Conservation (phyloP, 1,140 invertebrate species). For the Drosophila pectinifera region DNA sequence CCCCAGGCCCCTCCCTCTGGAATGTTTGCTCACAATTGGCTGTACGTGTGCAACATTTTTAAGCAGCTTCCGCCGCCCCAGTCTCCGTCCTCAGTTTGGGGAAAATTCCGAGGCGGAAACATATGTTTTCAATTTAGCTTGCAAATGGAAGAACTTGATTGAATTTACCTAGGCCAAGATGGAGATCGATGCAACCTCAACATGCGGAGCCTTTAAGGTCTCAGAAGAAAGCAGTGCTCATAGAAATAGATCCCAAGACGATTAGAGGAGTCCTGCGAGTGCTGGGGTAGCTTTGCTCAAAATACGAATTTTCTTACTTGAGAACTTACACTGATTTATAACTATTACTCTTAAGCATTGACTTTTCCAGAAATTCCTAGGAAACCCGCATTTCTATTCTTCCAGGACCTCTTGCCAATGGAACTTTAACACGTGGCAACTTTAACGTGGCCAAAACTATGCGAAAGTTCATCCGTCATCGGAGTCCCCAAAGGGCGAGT, state of each 20-base stretch:
- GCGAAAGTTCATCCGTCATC: constrained; percentile 60
- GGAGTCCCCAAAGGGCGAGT: constrained; percentile 55
- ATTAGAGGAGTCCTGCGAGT: too few relatives aligned
- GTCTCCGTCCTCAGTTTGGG: constrained; percentile 60
- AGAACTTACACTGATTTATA: too few relatives aligned
- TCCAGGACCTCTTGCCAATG: not conserved
- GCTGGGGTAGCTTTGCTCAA: too few relatives aligned
- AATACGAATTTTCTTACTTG: too few relatives aligned
- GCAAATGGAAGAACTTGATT: constrained; percentile 80
- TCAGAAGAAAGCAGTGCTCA: not conserved
- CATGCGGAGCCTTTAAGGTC: not conserved
- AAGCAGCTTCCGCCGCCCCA: constrained; percentile 64
- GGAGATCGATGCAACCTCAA: constrained; percentile 67
- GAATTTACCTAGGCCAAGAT: constrained; percentile 65
- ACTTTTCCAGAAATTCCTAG: not conserved
- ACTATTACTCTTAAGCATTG: not conserved
- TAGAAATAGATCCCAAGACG: too few relatives aligned
- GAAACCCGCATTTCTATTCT: not conserved
- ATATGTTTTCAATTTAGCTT: constrained; percentile 80
- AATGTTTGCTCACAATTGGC: constrained; percentile 73
- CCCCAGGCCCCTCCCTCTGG: not conserved
- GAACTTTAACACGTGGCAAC: constrained; percentile 16
- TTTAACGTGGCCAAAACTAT: constrained; percentile 45
- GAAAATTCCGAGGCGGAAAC: constrained; percentile 50
- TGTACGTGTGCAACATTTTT: constrained; percentile 83